Percentiles rank a stretch among this genome's conserved stretches.
phyloP scores from a whole-genome alignment of 2,113 vertebrate genomes.

The Aramus guarauna region DNA sequence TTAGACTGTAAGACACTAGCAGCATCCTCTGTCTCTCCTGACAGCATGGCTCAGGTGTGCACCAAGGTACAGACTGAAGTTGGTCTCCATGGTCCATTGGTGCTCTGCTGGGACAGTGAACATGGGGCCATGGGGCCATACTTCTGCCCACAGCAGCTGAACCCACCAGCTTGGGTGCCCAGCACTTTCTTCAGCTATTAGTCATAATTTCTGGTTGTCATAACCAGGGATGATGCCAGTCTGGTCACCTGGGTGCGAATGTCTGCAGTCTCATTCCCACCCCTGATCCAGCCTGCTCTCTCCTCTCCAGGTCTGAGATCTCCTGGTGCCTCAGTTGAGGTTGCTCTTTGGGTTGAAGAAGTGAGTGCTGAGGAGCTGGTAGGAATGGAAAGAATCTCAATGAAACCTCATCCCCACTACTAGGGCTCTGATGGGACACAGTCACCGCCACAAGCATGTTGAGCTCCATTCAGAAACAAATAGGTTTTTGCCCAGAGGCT shows the following conservation, averaged over 20 bases:
- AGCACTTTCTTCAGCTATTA: neutral
- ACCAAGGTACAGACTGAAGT: neutral
- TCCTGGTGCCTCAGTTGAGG: neutral
- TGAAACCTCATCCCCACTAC: neutral
- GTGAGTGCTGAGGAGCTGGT: neutral
- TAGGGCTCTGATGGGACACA: neutral
- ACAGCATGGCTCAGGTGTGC: neutral
- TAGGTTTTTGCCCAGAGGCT: neutral
- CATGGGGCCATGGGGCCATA: neutral
- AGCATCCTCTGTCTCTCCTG: neutral
- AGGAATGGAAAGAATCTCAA: neutral
- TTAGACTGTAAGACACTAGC: neutral
- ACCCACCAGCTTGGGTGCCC: neutral
- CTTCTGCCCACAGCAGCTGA: neutral
- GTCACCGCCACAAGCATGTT: fast-evolving
- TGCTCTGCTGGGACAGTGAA: neutral
- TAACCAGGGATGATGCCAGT: neutral
- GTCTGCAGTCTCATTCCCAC: neutral
- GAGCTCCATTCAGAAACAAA: neutral
- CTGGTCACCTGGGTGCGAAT: neutral
- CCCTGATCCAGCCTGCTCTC: neutral
- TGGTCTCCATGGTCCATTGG: neutral
- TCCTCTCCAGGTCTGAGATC: neutral
- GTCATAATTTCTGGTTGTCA: neutral
- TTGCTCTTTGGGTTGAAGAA: neutral